Evolutionary conservation across 2,888 invertebrate species (phyloP).

Genomic region (Heliothis peltigera): DNA sequence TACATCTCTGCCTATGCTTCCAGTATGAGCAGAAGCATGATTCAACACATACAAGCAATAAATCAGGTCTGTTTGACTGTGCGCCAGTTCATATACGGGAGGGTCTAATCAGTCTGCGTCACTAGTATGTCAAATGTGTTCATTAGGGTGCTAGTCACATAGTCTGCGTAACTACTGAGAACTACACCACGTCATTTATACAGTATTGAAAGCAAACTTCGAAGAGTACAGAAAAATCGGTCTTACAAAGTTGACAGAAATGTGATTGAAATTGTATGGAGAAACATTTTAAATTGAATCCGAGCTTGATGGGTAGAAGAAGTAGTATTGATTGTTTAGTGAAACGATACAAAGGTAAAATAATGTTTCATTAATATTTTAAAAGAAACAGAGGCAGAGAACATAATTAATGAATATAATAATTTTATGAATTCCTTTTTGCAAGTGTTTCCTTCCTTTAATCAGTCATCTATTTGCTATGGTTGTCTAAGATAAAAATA

Average conservation of each 20-base stretch:
- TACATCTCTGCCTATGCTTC: background rate
- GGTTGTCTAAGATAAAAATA: background rate
- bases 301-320: no score
- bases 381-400: background rate
- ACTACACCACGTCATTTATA: conserved; percentile 17
- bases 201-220: background rate
- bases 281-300: no score
- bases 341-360: background rate
- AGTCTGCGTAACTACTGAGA: conserved; percentile 25
- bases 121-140: conserved; percentile 27
- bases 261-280: background rate
- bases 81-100: conserved; percentile 32
- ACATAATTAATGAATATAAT: no score
- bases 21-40: background rate
- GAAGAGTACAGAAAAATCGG: background rate
- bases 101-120: conserved; percentile 54
- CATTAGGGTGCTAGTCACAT: conserved; percentile 51
- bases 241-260: background rate
- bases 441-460: no score
- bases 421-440: no score
- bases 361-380: background rate
- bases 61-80: conserved; percentile 37
- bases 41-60: conserved; percentile 22
- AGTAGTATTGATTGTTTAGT: no score
- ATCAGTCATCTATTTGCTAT: no score